Percentiles rank a stretch among this genome's conserved stretches.
These are phyloP conservation scores for Hemistola chrysoprasaria DNA, from an alignment of 2,888 invertebrate genomes.

Conservation along the genomic window DNA sequence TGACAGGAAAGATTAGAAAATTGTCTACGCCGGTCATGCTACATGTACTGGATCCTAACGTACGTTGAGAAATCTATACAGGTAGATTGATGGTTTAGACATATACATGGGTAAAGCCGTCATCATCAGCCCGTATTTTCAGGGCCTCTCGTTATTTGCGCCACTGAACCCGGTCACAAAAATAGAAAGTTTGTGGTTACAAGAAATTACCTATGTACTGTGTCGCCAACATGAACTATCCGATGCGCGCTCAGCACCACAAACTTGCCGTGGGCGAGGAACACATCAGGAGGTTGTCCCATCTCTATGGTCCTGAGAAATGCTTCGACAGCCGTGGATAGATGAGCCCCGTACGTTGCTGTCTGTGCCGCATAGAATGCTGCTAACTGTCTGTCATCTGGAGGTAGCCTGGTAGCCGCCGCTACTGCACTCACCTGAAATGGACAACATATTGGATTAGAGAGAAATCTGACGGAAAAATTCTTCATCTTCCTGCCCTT, in stretches of 20 bases:
- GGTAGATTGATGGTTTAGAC: too few species aligned
- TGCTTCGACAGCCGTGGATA: constrained; percentile 95
- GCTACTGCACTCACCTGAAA: constrained; percentile 73
- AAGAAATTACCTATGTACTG: constrained; percentile 84
- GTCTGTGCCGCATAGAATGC: constrained; percentile 94
- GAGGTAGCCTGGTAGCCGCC: constrained; percentile 82
- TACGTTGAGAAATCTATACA: too few species aligned
- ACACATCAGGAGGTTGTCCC: constrained; percentile 96
- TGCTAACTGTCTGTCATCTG: constrained; percentile 91
- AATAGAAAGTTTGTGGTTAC: too few species aligned
- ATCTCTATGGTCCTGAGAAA: constrained; percentile 95
- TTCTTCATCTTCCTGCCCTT: too few species aligned
- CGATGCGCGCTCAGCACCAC: constrained; percentile 97
- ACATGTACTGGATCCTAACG: too few species aligned
- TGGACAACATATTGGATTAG: too few species aligned
- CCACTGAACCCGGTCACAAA: too few species aligned
- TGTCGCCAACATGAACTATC: constrained; percentile 96
- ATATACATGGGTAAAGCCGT: too few species aligned
- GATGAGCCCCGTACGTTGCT: constrained; percentile 90
- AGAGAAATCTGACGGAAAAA: too few species aligned
- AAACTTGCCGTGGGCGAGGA: constrained; percentile 96
- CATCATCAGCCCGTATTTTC: too few species aligned
- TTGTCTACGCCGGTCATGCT: too few species aligned
- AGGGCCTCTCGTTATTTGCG: not conserved
- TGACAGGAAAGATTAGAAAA: too few species aligned